These are phyloP conservation scores for Biston stratarius DNA, from an alignment of 2,888 invertebrate genomes.

Conservation along the genomic window DNA sequence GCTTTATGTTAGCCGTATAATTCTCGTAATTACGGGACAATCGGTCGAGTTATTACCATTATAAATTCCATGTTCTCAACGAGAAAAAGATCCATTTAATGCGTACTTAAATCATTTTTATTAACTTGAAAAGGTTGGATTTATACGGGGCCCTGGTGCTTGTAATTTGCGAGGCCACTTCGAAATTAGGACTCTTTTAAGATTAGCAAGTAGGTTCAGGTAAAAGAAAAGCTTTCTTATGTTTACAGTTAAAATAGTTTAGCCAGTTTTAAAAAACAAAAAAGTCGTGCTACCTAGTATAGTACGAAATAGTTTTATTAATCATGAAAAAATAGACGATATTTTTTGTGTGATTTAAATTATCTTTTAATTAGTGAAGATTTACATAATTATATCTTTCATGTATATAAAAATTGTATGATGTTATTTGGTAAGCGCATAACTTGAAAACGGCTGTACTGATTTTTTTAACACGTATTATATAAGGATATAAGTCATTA, in stretches of 20 bases:
- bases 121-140: slow-evolving; percentile 82
- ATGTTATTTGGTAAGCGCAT: too few species aligned
- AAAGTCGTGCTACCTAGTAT: too few species aligned
- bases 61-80: slow-evolving; percentile 76
- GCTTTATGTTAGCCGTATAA: slow-evolving; percentile 34
- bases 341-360: too few species aligned
- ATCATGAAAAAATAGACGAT: too few species aligned
- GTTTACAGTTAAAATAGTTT: not conserved
- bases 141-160: slow-evolving; percentile 71
- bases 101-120: slow-evolving; percentile 83
- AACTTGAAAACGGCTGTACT: too few species aligned
- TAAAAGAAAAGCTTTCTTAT: slow-evolving; percentile 13
- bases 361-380: too few species aligned
- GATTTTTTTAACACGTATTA: too few species aligned
- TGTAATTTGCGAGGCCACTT: slow-evolving; percentile 68
- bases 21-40: slow-evolving; percentile 68
- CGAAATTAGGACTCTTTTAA: slow-evolving; percentile 57
- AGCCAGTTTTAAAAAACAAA: not conserved
- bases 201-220: slow-evolving; percentile 37
- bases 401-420: too few species aligned
- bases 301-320: too few species aligned
- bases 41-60: slow-evolving; percentile 72
- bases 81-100: slow-evolving; percentile 78
- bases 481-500: too few species aligned
- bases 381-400: too few species aligned